Percentiles rank a stretch among this genome's conserved stretches.
Evolutionary conservation across 92 coral and sea anemone species (phyloP).

Genomic region (Phenganax subtilis): DNA sequence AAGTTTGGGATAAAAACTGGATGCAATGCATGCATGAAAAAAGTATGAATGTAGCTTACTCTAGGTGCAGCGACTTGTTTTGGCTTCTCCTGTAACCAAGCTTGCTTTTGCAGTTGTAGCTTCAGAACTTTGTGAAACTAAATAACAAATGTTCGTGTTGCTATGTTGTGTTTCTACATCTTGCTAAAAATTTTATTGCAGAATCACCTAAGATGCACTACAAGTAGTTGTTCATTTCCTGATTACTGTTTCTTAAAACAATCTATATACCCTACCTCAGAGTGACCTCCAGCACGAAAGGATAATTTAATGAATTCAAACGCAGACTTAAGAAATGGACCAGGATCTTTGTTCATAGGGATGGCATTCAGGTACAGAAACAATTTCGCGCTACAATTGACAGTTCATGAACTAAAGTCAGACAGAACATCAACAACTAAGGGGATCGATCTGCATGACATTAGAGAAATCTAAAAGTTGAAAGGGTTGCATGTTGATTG

Average conservation of each 20-base stretch:
- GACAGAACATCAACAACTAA: too few relatives aligned
- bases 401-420: not conserved
- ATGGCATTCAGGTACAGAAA: slow-evolving; percentile 57
- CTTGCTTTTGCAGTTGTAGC: slow-evolving; percentile 69
- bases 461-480: not conserved
- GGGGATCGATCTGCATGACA: too few relatives aligned
- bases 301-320: slow-evolving; percentile 67
- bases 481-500: not conserved
- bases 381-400: slow-evolving; percentile 69
- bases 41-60: not conserved
- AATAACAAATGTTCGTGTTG: not conserved
- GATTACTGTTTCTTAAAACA: not conserved
- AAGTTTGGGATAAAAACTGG: not conserved
- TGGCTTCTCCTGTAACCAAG: slow-evolving; percentile 56
- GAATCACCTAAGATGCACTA: too few relatives aligned
- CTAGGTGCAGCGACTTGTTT: slow-evolving; percentile 7
- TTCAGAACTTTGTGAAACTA: slow-evolving; percentile 62
- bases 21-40: not conserved
- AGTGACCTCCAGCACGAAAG: slow-evolving; percentile 80
- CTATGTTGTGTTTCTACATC: too few relatives aligned
- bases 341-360: slow-evolving; percentile 64
- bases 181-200: too few relatives aligned
- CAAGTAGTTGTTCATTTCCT: too few relatives aligned
- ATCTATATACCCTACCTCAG: slow-evolving; percentile 54
- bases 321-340: slow-evolving; percentile 78